Conservation (phyloP, 37 sponge, comb jelly and placozoan species). For the Diacarnus erythraeanus region DNA sequence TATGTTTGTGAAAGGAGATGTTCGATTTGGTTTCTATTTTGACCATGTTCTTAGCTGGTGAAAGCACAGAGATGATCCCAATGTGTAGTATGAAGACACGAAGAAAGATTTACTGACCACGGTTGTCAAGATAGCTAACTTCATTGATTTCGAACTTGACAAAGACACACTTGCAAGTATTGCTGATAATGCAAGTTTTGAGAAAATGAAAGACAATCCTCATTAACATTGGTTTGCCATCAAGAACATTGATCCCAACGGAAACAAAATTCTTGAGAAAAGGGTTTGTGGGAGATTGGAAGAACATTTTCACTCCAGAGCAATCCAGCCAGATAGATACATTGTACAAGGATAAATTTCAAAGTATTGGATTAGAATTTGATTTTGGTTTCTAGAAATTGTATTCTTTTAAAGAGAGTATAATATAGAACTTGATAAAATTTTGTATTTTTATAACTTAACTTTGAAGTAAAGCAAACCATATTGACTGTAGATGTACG, state of each 20-base stretch:
- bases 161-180: conserved; percentile 23
- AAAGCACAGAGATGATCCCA: conserved; percentile 32
- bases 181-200: conserved; percentile 25
- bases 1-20: conserved; percentile 7
- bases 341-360: no score
- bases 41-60: conserved; percentile 65
- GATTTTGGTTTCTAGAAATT: no score
- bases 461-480: no score
- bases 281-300: conserved; percentile 67
- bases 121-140: conserved; percentile 17
- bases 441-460: no score
- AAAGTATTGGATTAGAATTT: no score
- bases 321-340: conserved; percentile 34
- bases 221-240: not conserved
- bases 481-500: no score
- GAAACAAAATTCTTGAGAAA: conserved; percentile 36
- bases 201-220: conserved; percentile 41
- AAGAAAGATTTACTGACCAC: conserved; percentile 28
- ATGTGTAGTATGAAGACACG: conserved; percentile 68
- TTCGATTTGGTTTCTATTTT: conserved; percentile 50
- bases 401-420: no score
- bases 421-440: no score
- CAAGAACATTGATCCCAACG: not conserved
- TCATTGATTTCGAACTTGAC: conserved; percentile 25
- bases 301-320: conserved; percentile 39